Conservation (phyloP, 2,797 vertebrate species). For the Phoebastria nigripes region DNA sequence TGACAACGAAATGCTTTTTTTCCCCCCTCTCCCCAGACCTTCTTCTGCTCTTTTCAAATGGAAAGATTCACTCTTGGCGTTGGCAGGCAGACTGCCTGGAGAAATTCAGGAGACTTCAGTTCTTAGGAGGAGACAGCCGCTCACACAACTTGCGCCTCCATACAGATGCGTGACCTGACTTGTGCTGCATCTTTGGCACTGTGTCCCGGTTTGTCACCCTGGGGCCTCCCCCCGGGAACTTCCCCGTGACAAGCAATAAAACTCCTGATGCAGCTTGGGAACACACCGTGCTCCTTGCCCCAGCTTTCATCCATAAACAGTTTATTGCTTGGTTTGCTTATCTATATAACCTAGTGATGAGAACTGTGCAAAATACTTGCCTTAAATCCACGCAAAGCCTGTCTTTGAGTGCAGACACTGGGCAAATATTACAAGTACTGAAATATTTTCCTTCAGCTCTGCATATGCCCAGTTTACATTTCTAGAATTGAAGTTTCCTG, state of each 20-base stretch:
- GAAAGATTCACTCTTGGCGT: background rate
- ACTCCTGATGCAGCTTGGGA: background rate
- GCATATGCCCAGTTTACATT: background rate
- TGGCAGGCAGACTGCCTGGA: background rate
- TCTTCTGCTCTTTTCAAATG: background rate
- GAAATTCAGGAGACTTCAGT: background rate
- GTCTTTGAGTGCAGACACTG: background rate
- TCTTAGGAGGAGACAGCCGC: background rate
- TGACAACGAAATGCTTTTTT: background rate
- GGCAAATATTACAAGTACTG: background rate
- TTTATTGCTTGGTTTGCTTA: background rate
- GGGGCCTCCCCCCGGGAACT: background rate
- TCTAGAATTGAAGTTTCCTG: background rate
- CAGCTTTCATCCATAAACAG: background rate
- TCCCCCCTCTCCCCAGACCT: background rate
- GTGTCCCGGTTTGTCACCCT: background rate
- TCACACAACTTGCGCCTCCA: background rate
- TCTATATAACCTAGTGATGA: background rate
- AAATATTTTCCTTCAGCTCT: background rate
- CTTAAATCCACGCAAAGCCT: background rate
- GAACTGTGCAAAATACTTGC: background rate
- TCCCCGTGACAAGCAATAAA: background rate
- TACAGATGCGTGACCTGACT: background rate
- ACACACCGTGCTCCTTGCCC: background rate
- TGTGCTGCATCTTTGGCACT: background rate